A percentile compares a stretch with the other conserved stretches of the same genome.
Conservation (phyloP, 2,113 vertebrate species). For the Cervus canadensis region DNA sequence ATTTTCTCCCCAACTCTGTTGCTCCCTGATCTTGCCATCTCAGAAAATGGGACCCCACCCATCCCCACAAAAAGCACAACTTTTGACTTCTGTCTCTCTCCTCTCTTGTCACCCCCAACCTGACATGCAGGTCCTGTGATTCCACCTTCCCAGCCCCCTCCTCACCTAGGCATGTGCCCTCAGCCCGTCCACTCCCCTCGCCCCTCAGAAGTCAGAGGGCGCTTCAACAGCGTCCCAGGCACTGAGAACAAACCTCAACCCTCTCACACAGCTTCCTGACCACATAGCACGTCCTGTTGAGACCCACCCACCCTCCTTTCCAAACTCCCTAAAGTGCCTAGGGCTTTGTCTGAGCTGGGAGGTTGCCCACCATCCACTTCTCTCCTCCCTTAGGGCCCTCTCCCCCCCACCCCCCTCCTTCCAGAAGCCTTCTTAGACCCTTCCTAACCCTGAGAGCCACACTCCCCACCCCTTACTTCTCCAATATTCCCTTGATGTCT, state of each 20-base stretch:
- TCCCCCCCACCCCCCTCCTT: background rate
- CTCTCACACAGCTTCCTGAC: background rate
- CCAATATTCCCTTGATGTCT: background rate
- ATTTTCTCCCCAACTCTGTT: background rate
- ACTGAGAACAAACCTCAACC: background rate
- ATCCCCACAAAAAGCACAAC: background rate
- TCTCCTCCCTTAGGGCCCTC: background rate
- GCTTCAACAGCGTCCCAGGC: background rate
- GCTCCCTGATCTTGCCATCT: background rate
- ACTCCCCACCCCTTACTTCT: background rate
- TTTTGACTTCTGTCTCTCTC: background rate
- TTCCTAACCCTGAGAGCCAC: background rate
- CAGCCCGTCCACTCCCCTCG: background rate
- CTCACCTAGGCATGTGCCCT: background rate
- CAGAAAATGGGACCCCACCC: background rate
- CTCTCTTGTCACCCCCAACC: background rate
- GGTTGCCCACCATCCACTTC: background rate
- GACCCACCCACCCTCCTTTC: background rate
- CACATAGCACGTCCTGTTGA: background rate
- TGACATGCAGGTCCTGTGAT: background rate
- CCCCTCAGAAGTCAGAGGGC: background rate
- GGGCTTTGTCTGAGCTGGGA: background rate
- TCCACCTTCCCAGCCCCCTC: background rate
- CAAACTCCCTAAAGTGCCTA: background rate
- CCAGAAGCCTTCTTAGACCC: background rate